These are phyloP conservation scores for Furcula furcula DNA, from an alignment of 2,888 invertebrate genomes.

Conservation along the genomic window DNA sequence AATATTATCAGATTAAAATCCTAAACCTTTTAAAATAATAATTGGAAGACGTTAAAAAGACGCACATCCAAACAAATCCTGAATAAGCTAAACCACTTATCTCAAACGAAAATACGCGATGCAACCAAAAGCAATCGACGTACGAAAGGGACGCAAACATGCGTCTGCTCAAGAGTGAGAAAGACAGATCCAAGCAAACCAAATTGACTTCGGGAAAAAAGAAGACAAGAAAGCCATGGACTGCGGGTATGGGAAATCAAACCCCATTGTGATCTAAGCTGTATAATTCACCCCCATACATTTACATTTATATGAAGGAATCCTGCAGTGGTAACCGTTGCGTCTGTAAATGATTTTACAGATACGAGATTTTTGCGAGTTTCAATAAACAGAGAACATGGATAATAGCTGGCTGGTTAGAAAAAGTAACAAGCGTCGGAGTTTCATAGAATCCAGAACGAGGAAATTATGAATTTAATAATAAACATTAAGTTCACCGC, in stretches of 20 bases:
- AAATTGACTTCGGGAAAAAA: constrained; percentile 33
- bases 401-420: too few species aligned
- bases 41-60: background rate
- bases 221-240: constrained; percentile 34
- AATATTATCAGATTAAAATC: too few species aligned
- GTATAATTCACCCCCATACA: constrained; percentile 49
- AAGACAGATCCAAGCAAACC: constrained; percentile 27
- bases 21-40: too few species aligned
- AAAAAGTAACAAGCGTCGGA: too few species aligned
- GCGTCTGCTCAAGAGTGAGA: constrained; percentile 12
- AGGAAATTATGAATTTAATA: too few species aligned
- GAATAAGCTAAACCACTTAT: constrained; percentile 24
- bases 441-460: too few species aligned
- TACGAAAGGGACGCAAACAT: constrained; percentile 8
- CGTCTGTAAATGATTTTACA: constrained; percentile 30
- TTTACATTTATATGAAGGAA: constrained; percentile 68
- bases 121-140: constrained; percentile 11
- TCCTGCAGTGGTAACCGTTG: constrained; percentile 20
- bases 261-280: constrained; percentile 50
- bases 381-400: too few species aligned
- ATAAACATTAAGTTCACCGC: too few species aligned
- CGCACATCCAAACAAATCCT: constrained; percentile 9
- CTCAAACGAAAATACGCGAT: constrained; percentile 13
- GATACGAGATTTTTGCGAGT: constrained; percentile 16
- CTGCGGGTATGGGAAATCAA: constrained; percentile 46